Percentiles rank a stretch among this genome's conserved stretches.
These are phyloP conservation scores for Scaptomyza polygonia DNA, from an alignment of 2,888 invertebrate genomes.

Conservation along the genomic window DNA sequence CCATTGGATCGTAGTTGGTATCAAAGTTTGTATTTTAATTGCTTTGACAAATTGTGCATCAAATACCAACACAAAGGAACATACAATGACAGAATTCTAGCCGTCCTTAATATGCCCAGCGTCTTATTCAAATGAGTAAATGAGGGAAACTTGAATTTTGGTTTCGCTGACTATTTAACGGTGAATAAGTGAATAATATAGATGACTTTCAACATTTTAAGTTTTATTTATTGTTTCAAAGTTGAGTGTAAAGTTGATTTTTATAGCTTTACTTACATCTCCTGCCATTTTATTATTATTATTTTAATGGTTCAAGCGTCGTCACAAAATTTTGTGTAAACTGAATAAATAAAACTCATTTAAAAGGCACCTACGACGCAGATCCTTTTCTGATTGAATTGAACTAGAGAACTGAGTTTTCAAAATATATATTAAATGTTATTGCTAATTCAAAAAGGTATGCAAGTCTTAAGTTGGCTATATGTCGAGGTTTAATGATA, in stretches of 20 bases:
- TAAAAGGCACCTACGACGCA: not conserved
- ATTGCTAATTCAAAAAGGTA: no score
- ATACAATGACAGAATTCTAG: conserved; percentile 30
- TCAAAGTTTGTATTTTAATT: conserved; percentile 54
- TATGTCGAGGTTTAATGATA: no score
- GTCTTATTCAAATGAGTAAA: conserved; percentile 30
- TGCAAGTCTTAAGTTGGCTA: no score
- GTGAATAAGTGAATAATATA: no score
- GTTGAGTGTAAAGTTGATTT: not conserved
- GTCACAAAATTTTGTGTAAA: conserved; percentile 1
- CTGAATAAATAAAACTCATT: conserved; percentile 4
- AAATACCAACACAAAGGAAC: conserved; percentile 27
- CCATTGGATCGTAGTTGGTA: conserved; percentile 54
- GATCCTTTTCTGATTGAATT: not conserved
- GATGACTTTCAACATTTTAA: no score
- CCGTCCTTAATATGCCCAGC: conserved; percentile 33
- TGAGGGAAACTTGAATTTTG: conserved; percentile 69
- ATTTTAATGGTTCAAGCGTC: not conserved
- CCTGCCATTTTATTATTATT: conserved; percentile 18
- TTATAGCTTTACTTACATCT: not conserved
- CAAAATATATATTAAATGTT: not conserved
- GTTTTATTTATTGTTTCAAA: no score
- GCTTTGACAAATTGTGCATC: conserved; percentile 30
- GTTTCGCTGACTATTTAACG: not conserved
- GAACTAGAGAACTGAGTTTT: not conserved